Evolutionary conservation across 2,797 vertebrate species (phyloP), one percentile per base, ranked within the genome.

Genomic region (Melopsittacus undulatus): DNA sequence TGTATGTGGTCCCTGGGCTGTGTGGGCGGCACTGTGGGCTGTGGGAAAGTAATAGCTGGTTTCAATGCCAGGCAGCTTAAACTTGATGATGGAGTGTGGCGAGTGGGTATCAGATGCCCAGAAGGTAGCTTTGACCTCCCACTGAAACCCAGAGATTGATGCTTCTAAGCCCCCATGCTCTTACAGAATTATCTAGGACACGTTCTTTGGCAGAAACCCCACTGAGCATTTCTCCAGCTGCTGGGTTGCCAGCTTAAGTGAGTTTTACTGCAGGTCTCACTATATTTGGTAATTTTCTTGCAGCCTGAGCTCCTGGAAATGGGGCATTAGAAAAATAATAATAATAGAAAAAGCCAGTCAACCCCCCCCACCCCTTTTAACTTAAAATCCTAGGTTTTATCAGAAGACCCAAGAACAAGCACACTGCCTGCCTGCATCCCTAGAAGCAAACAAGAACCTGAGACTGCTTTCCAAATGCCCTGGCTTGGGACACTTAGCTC

Each of bases 261-360:
- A 89, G 42, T 95, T 96, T 95, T 94, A 72, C 90, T 83, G 81
- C 72, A 89, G 66, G 78, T 87, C 86, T 90, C 80, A 32, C 94
- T 96, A 70, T 96, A 94, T 94, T 94, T 95, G 90, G 78, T 75
- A 87, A 73, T 93, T 94, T 92, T 93, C 48, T 78, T 95, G 68
- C 42, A 92, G 90, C 40, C 36, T 51, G 34, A 95, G 90, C 86
- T 94, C 49, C 75, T 94, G 72, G 70, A 96, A 95, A 51, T 92
- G 85, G 95, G 73, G 96, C 94, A 88, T 95, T 94, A 95, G 54
- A 89, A 85, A 91, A 92, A 75, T 36, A 68, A 63, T 23, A 52
- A 7, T 16, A 38, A 13, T 23, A 14, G 48, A 46, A 45, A 24
- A 32, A 20, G 18, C 11, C 8, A 8, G 18, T 78, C 38, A 9